phyloP scores from a whole-genome alignment of 2,888 invertebrate genomes.

The Clistopyga incitator region DNA sequence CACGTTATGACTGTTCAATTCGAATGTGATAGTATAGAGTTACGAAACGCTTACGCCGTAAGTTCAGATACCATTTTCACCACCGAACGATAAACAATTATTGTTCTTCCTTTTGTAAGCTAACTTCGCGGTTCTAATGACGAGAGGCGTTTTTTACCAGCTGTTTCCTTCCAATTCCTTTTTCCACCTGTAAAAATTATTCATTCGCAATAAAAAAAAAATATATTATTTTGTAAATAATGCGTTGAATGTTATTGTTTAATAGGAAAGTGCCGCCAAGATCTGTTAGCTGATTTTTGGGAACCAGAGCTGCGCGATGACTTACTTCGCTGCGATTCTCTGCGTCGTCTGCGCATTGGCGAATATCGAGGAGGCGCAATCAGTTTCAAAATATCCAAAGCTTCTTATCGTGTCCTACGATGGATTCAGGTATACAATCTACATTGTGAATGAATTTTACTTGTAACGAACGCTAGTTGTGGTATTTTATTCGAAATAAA shows the following conservation, averaged over 20 bases:
- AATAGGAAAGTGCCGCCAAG: background rate
- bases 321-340: conserved; percentile 36
- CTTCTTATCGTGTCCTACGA: conserved; percentile 89
- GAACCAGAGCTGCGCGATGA: conserved; percentile 32
- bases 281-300: background rate
- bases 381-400: conserved; percentile 84
- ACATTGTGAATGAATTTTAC: background rate
- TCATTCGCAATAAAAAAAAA: background rate
- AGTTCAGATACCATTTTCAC: background rate
- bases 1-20: background rate
- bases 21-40: background rate
- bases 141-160: background rate
- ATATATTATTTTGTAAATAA: background rate
- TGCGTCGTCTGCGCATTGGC: conserved; percentile 63
- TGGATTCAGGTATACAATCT: conserved; percentile 85
- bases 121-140: too few species aligned
- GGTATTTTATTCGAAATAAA: background rate
- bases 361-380: conserved; percentile 70
- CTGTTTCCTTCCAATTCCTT: background rate
- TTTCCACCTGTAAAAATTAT: background rate
- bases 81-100: background rate
- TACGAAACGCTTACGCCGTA: conserved; percentile 21
- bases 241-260: background rate
- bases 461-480: background rate
- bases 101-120: background rate